Conservation (phyloP, 2,797 vertebrate genomes). For the Holocentrus rufus region DNA sequence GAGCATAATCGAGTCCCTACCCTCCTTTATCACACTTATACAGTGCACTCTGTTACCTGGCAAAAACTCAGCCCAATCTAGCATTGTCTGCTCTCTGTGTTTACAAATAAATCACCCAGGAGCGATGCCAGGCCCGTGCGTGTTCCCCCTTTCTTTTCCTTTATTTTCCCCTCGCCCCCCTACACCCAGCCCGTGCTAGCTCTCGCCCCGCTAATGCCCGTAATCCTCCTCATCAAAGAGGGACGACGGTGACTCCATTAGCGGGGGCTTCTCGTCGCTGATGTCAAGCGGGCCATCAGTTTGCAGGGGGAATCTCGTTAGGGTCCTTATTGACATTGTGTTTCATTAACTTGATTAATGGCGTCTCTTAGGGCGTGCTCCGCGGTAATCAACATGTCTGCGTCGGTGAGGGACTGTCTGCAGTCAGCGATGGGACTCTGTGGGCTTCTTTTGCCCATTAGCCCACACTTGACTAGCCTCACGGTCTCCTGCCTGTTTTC, state of each 20-base stretch:
- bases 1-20: slow-evolving; percentile 14
- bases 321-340: slow-evolving; percentile 77
- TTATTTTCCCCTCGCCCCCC: slow-evolving; percentile 61
- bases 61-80: slow-evolving; percentile 42
- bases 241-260: slow-evolving; percentile 69
- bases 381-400: slow-evolving; percentile 77
- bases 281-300: slow-evolving; percentile 71
- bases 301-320: slow-evolving; percentile 74
- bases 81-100: slow-evolving; percentile 43
- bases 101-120: slow-evolving; percentile 60
- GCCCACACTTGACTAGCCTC: slow-evolving; percentile 33
- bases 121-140: slow-evolving; percentile 55
- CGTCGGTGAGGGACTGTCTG: slow-evolving; percentile 57
- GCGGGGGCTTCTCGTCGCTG: slow-evolving; percentile 72
- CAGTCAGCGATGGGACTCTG: slow-evolving; percentile 52
- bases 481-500: slow-evolving; percentile 36
- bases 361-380: slow-evolving; percentile 71
- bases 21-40: slow-evolving; percentile 16
- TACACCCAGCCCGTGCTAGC: slow-evolving; percentile 48
- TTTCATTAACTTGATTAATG: slow-evolving; percentile 84
- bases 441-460: slow-evolving; percentile 41
- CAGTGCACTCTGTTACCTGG: slow-evolving; percentile 27
- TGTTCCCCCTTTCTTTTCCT: slow-evolving; percentile 25
- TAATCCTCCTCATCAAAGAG: slow-evolving; percentile 68
- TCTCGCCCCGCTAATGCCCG: slow-evolving; percentile 64